Percentiles rank a stretch among this genome's conserved stretches.
Evolutionary conservation across 2,888 invertebrate species (phyloP).

Genomic region (Strigamia crassipes): DNA sequence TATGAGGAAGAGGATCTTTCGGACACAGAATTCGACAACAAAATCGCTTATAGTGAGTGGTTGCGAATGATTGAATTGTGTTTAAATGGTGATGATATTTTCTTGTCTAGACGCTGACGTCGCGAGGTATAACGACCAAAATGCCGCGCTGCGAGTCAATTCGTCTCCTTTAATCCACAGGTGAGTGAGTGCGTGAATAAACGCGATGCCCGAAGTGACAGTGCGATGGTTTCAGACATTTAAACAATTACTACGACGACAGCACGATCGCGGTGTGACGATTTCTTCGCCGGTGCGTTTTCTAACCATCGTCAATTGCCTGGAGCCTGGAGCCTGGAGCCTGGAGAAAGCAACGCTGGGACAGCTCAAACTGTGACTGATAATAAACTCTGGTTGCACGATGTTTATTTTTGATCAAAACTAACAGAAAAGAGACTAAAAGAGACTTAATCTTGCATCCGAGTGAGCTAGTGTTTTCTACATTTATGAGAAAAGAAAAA

Average conservation of each 20-base stretch:
- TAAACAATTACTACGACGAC: conserved; percentile 14
- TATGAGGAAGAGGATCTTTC: conserved; percentile 43
- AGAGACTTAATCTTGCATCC: neutral
- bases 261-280: conserved; percentile 13
- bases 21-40: conserved; percentile 8
- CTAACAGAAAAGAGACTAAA: neutral
- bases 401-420: conserved; percentile 8
- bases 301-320: neutral
- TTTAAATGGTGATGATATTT: neutral
- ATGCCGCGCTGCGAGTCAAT: neutral
- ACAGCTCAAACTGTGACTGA: conserved; percentile 11
- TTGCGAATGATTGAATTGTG: neutral
- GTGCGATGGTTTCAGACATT: conserved; percentile 15
- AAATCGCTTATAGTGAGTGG: conserved; percentile 13
- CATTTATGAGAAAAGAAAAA: neutral
- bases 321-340: neutral
- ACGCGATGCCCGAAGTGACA: neutral
- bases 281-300: neutral
- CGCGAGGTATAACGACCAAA: neutral
- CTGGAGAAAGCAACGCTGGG: neutral
- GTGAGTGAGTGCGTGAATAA: neutral
- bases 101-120: neutral
- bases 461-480: neutral
- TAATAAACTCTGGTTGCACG: neutral
- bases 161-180: conserved; percentile 7